Evolutionary conservation across 2,113 vertebrate genomes (phyloP), one percentile per base, ranked within the genome.

Genomic region (Galbula dea): DNA sequence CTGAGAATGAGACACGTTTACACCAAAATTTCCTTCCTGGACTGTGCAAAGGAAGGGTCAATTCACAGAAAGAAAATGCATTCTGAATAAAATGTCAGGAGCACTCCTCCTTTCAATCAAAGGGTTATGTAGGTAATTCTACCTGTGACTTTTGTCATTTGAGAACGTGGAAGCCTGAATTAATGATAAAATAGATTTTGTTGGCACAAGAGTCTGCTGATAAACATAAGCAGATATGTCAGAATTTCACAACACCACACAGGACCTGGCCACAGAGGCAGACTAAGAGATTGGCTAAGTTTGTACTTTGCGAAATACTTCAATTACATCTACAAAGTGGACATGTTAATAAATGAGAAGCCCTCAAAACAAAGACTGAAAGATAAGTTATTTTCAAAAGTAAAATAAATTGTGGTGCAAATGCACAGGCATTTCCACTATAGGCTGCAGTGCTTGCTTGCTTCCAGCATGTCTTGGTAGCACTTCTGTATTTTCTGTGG

Each of bases 171-270:
- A 88, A 66, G 32, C 24, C 65, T 59, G 34, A 76, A 52, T 66
- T 71, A 57, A 46, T 24, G 32, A 55, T 22, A 59, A 48, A 71
- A n/a, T 15, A 55, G 41, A 23, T 39, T 59, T 66, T 57, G 51
- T 30, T 61, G 79, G 51, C 39, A 65, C 30, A 79, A 79, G 43
- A n/a, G n/a, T n/a, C n/a, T n/a, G n/a, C n/a, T n/a, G n/a, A n/a
- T n/a, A n/a, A n/a, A 19, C 2, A 1, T 5, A n/a, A 18, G 39
- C 34, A 66, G 51, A 6, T 21, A 15, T 3, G 32, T 15, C 16
- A 80, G 46, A 5, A 15, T 59, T 66, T 76, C 63, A 49, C 62
- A 79, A 9, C 3, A 2, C 12, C 1, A 10, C 55, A 18, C 26
- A n/a, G 41, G 37, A 18, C 39, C 41, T 16, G 66, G 32, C 34